Evolutionary conservation across 2,113 vertebrate genomes (phyloP), one percentile per base, ranked within the genome.

Genomic region (Petrocephalus microphthalmus): DNA sequence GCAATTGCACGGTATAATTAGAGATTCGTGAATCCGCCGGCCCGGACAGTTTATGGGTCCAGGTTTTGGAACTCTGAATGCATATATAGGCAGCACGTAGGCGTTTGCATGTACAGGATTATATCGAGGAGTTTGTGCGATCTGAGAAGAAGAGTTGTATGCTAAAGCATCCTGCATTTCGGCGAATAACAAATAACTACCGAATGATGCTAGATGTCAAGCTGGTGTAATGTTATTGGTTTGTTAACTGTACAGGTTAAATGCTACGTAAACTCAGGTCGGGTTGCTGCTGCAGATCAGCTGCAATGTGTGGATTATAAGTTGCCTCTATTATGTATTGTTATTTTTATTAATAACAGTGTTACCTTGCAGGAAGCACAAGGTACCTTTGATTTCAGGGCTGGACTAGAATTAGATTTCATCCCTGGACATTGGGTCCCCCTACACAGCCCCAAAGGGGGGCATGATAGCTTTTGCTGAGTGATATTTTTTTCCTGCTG

Each of bases 1-100:
- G 92, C 89, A 91, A 6, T 54, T 88, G 56, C 91, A 90, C 88
- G 67, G 82, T 91, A 91, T 89, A 92, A 92, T 42, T 67, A 88
- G 86, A 85, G n/a, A 85, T 86, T 87, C 74, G 47, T 64, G 82
- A 89, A 86, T 88, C 33, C 11, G 67, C 49, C 47, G 60, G 83
- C 82, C 84, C 1, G 89, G 47, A 47, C 60, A 20, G 13, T 67
- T 84, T 54, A 49, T 20, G 49, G 13, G n/a, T 71, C 52, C 86
- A 84, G 86, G 83, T 83, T 88, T 47, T 67, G 86, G 83, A 67
- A 87, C 84, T 51, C 0, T 13, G 52, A 54, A 88, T 87, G 37
- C 19, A 45, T 29, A 37, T 29, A 57, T 90, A 57, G 19, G 33
- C 83, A 67, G 3, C 89, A 54, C 0, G 0, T 2, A 71, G 53